Base-by-base conservation (phyloP, 2,797 vertebrate species). In the Arremon brunneinucha region DNA sequence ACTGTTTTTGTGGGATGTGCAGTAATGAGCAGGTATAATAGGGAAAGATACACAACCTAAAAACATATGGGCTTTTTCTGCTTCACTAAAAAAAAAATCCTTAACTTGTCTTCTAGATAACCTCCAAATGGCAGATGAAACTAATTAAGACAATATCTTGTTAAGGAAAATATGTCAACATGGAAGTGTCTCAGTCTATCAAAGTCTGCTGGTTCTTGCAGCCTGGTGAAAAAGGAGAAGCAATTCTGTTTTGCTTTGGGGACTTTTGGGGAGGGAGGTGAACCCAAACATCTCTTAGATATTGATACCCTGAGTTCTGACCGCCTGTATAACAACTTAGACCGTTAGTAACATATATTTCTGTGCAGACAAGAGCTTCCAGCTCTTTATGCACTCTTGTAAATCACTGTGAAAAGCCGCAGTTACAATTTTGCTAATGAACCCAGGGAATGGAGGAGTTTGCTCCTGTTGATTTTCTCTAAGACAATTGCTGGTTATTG, bases 111-210 rank as follows among this genome's bases (percentile, higher is more conserved):
- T 94, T 92, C 79, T 67, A 83, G 59, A 59, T 91, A 92, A 83
- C 76, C 46, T 95, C 65, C 83, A 95, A 62, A 81, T 93, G 79
- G 80, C 44, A 94, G 82, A 83, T 20, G 21, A 71, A 87, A 74
- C 84, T 86, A 94, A 95, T 96, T 95, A 95, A 94, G 96, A 63
- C 91, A 72, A 11, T 75, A 37, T 74, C 32, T 94, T 56, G 59
- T 94, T 97, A 84, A 89, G 91, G 95, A 92, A 83, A 94, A 78
- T 93, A 83, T 94, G 75, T 60, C 90, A 94, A 64, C 35, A 9
- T 55, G 57, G 68, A 89, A 87, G 85, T 79, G 65, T 89, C 80
- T 86, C 87, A 69, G 70, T 3, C 0, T 47, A 69, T 77, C 50
- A 69, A 93, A 92, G 74, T 74, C 56, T 55, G 47, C 26, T 93